phyloP scores from a whole-genome alignment of 2,888 invertebrate species.

The Bombylius major region DNA sequence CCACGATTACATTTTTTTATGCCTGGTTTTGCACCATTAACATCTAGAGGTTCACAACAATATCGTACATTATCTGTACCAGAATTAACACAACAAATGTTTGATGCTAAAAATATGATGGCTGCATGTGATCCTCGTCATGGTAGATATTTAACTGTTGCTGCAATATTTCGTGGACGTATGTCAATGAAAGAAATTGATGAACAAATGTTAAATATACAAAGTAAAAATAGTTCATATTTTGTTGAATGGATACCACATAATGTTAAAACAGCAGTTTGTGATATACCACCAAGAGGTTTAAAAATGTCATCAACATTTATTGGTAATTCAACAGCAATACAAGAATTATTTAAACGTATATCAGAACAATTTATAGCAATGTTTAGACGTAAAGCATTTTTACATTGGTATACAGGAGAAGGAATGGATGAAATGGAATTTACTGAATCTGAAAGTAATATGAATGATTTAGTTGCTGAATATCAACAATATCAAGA shows the following conservation, averaged over 20 bases:
- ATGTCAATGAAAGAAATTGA: conserved; percentile 92
- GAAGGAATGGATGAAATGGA: conserved; percentile 97
- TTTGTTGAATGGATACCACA: conserved; percentile 90
- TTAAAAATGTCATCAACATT: conserved; percentile 92
- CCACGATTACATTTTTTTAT: conserved; percentile 92
- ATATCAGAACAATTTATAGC: conserved; percentile 87
- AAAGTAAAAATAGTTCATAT: conserved; percentile 86
- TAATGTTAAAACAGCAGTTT: conserved; percentile 87
- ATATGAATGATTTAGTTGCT: conserved; percentile 90
- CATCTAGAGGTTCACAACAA: conserved; percentile 78
- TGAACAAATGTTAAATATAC: conserved; percentile 90
- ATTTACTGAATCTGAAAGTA: conserved; percentile 88
- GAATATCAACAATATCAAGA: conserved; percentile 93
- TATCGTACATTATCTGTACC: conserved; percentile 85
- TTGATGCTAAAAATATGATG: conserved; percentile 96
- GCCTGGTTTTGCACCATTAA: conserved; percentile 91
- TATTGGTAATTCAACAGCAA: conserved; percentile 86
- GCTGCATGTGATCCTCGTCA: conserved; percentile 89
- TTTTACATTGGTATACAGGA: conserved; percentile 96
- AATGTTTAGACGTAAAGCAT: conserved; percentile 94
- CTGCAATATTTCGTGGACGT: conserved; percentile 80
- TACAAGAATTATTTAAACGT: conserved; percentile 84
- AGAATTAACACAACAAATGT: conserved; percentile 84
- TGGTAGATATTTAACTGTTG: conserved; percentile 82
- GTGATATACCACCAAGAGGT: conserved; percentile 82